phyloP scores from a whole-genome alignment of 1,140 invertebrate species.

The Lepeophtheirus salmonis region DNA sequence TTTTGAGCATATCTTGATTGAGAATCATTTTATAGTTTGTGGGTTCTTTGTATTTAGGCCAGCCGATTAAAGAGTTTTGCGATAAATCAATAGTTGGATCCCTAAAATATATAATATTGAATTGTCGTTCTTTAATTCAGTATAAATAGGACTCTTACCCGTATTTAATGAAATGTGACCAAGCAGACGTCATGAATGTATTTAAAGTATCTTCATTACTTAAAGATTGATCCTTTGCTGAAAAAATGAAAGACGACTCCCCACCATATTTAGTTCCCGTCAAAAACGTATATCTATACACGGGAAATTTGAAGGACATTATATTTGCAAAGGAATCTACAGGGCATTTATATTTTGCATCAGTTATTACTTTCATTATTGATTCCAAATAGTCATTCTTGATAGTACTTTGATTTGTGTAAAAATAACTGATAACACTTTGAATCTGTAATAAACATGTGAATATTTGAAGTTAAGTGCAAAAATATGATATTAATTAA shows the following conservation, averaged over 20 bases:
- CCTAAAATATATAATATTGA: too few species aligned
- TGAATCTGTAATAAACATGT: too few species aligned
- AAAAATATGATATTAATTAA: too few species aligned
- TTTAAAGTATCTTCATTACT: background rate
- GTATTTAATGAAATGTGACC: background rate
- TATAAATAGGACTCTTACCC: too few species aligned
- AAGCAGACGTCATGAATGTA: background rate
- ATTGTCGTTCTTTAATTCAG: too few species aligned
- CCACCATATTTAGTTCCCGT: background rate
- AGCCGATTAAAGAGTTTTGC: background rate
- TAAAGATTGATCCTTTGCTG: background rate
- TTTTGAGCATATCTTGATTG: background rate
- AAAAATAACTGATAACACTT: background rate
- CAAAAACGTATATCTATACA: background rate
- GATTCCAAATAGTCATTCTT: background rate
- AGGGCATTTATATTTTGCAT: background rate
- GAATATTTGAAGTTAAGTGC: too few species aligned
- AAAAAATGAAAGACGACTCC: background rate
- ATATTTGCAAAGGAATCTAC: background rate
- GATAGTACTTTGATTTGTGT: background rate
- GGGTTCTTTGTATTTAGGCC: background rate
- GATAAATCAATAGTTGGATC: background rate
- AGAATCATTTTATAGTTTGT: background rate
- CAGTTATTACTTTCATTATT: background rate
- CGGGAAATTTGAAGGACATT: background rate